Evolutionary conservation across 2,113 vertebrate genomes (phyloP).

Genomic region (Bungarus multicinctus): DNA sequence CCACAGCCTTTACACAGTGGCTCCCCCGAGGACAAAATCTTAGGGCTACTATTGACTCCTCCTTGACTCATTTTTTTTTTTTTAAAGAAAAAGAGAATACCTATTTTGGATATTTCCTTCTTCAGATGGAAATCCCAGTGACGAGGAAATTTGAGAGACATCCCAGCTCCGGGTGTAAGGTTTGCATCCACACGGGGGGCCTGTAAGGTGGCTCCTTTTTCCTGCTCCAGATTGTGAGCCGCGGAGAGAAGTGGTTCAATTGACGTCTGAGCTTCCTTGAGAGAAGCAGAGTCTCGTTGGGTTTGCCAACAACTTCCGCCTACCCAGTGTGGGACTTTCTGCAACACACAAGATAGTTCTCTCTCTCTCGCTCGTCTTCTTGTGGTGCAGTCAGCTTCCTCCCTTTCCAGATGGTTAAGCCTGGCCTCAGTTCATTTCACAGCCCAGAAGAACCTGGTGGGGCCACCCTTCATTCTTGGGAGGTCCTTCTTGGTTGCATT

Average conservation of each 20-base stretch:
- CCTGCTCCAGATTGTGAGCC: not conserved
- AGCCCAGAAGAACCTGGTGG: not conserved
- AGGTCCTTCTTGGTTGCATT: not conserved
- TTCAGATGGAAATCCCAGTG: conserved; percentile 94
- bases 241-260: not conserved
- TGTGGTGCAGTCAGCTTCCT: not conserved
- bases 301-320: conserved; percentile 55
- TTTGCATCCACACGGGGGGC: not conserved
- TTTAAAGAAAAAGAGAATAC: conserved; percentile 61
- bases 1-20: not conserved
- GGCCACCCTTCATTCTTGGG: not conserved
- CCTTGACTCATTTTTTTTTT: not conserved
- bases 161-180: conserved; percentile 47
- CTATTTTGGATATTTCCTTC: conserved; percentile 83
- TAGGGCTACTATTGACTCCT: not conserved
- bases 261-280: not conserved
- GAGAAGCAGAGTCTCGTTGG: not conserved
- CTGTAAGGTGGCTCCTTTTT: not conserved
- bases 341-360: conserved; percentile 37
- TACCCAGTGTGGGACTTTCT: not conserved
- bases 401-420: not conserved
- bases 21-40: not conserved
- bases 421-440: not conserved
- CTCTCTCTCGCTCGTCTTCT: not conserved
- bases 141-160: conserved; percentile 93